A percentile compares a stretch with the other conserved stretches of the same genome.
Evolutionary conservation across 2,113 vertebrate genomes (phyloP).

Genomic region (Pleuronectes platessa): DNA sequence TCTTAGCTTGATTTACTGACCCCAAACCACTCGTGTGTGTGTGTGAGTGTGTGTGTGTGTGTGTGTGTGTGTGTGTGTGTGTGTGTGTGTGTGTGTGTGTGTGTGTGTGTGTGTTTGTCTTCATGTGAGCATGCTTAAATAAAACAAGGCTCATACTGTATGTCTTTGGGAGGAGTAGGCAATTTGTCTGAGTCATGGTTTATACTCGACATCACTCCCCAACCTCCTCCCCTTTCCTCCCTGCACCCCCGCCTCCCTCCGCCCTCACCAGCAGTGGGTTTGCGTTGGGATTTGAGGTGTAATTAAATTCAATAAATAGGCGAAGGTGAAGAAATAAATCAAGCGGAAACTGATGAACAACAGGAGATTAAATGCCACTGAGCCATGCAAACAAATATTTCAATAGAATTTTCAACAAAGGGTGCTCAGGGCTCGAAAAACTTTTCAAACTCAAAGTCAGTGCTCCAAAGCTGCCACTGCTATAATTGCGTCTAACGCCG

Average conservation of each 20-base stretch:
- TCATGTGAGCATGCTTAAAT: slow-evolving; percentile 30
- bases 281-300: slow-evolving; percentile 80
- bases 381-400: slow-evolving; percentile 86
- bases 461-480: slow-evolving; percentile 18
- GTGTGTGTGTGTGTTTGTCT: background rate
- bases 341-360: slow-evolving; percentile 87
- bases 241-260: slow-evolving; percentile 48
- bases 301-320: slow-evolving; percentile 89
- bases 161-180: slow-evolving; percentile 57
- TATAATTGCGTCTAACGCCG: slow-evolving; percentile 49
- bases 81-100: background rate
- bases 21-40: slow-evolving; percentile 14
- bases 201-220: slow-evolving; percentile 38
- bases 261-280: slow-evolving; percentile 67
- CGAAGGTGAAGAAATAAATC: slow-evolving; percentile 87
- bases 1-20: slow-evolving; percentile 70
- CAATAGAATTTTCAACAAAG: slow-evolving; percentile 81
- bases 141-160: slow-evolving; percentile 51
- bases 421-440: slow-evolving; percentile 62
- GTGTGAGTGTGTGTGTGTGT: slow-evolving; percentile 33
- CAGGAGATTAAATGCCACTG: slow-evolving; percentile 86
- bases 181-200: slow-evolving; percentile 73
- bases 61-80: slow-evolving; percentile 2
- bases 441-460: slow-evolving; percentile 62
- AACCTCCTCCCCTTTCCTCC: slow-evolving; percentile 41